phyloP scores from a whole-genome alignment of 2,888 invertebrate species.

The Drymonia ruficornis region DNA sequence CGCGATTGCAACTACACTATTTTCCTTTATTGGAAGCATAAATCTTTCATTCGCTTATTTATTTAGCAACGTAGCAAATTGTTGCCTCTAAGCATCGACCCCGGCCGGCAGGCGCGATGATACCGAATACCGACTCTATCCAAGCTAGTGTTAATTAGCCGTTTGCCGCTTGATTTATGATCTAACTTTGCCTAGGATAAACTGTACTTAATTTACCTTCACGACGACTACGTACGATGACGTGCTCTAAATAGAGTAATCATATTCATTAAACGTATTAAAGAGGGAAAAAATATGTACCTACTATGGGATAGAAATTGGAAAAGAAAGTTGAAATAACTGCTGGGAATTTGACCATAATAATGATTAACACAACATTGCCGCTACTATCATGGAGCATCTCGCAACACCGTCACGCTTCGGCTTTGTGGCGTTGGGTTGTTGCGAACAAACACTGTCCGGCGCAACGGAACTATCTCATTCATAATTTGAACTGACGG shows the following conservation, averaged over 20 bases:
- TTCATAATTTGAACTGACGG: slow-evolving; percentile 59
- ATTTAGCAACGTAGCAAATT: slow-evolving; percentile 41
- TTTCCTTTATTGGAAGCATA: slow-evolving; percentile 21
- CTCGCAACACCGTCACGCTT: slow-evolving; percentile 69
- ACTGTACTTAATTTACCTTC: slow-evolving; percentile 55
- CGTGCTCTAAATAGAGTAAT: slow-evolving; percentile 38
- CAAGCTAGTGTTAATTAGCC: slow-evolving; percentile 67
- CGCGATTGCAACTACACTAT: too few relatives aligned
- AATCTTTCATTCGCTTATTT: slow-evolving; percentile 18
- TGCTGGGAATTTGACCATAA: slow-evolving; percentile 7
- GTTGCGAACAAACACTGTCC: slow-evolving; percentile 57
- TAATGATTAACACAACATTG: slow-evolving; percentile 34
- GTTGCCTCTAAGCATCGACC: slow-evolving; percentile 40
- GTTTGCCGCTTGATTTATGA: slow-evolving; percentile 69
- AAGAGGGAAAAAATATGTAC: background rate
- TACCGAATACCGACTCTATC: slow-evolving; percentile 53
- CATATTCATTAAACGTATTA: slow-evolving; percentile 24
- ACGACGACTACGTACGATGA: slow-evolving; percentile 42
- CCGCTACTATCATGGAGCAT: slow-evolving; percentile 55
- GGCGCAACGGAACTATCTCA: slow-evolving; percentile 53
- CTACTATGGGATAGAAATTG: too few relatives aligned
- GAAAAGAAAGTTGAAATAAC: too few relatives aligned
- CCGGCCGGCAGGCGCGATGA: slow-evolving; percentile 61
- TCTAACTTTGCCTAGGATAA: slow-evolving; percentile 58
- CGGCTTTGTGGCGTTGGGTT: slow-evolving; percentile 43